A percentile compares a stretch with the other conserved stretches of the same genome.
Evolutionary conservation across 1,140 invertebrate genomes (phyloP).

Genomic region (Cotesia vestalis): DNA sequence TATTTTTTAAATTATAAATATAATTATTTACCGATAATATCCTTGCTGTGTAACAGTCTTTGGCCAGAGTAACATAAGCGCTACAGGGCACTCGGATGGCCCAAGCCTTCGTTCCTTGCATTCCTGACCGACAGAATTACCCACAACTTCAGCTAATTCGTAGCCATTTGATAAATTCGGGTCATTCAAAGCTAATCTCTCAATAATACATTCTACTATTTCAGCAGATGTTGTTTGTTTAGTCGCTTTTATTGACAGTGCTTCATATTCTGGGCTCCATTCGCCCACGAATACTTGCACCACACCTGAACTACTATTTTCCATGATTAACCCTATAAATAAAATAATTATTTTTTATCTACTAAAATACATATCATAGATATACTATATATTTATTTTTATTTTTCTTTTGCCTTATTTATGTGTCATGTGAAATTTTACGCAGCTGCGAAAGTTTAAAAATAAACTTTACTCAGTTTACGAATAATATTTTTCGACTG

Average conservation of each 20-base stretch:
- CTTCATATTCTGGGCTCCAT: constrained; percentile 88
- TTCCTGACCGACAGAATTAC: constrained; percentile 82
- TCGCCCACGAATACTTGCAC: constrained; percentile 90
- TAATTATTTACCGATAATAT: constrained; percentile 68
- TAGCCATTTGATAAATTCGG: constrained; percentile 75
- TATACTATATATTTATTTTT: background rate
- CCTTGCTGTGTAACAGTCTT: constrained; percentile 70
- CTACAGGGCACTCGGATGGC: constrained; percentile 86
- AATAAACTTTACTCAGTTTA: constrained; percentile 29
- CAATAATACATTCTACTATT: constrained; percentile 87
- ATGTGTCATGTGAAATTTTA: constrained; percentile 33
- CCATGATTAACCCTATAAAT: constrained; percentile 60
- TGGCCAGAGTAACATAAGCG: constrained; percentile 93
- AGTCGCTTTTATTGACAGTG: constrained; percentile 89
- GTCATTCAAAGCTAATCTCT: constrained; percentile 76
- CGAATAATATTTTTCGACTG: background rate
- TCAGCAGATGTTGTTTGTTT: constrained; percentile 91
- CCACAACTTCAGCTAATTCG: constrained; percentile 91
- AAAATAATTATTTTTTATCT: background rate
- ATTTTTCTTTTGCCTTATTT: constrained; percentile 19
- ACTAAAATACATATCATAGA: background rate
- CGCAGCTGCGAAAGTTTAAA: constrained; percentile 37
- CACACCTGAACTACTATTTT: constrained; percentile 59
- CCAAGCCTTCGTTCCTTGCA: constrained; percentile 92
- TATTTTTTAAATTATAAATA: constrained; percentile 44